Base-by-base conservation (phyloP, 2,113 vertebrate species). In the Calypte anna region DNA sequence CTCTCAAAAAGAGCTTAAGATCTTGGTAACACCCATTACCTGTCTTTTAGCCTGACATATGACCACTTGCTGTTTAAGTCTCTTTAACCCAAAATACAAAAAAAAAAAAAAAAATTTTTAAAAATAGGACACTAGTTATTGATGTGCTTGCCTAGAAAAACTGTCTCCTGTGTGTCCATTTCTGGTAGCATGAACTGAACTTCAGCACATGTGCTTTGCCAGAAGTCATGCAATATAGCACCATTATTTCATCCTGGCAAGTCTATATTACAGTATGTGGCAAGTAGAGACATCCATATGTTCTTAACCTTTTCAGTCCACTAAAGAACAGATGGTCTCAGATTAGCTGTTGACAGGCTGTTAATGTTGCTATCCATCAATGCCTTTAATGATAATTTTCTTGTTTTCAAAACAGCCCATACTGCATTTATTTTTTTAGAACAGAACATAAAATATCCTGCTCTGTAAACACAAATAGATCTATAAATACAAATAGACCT, bases 281-380 rank as follows among this genome's bases (percentile, higher is more conserved):
- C 80, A 86, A 85, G 58, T 5, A 24, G 44, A 80, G 50, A n/a
- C 53, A 38, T 14, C 91, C 78, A 61, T 36, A 16, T 64, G 84
- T 78, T 85, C 43, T 55, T 87, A 86, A 96, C 93, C 91, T 91
- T 68, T 82, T 44, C 82, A 53, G 90, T 14, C 74, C 94, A 40
- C 14, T 16, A 40, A 36, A 14, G 44, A 95, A 36, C 90, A 96
- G 93, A 94, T 91, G 84, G 94, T 46, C 90, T 72, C 82, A 23
- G 90, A 91, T 91, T 66, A 87, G 90, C 84, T 75, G 91, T 50
- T 94, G 91, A 91, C 12, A 11, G 70, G 69, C 61, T 92, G 95
- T 51, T 91, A 76, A 94, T 90, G 78, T 17, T 93, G 76, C 82
- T 36, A 82, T 85, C 93, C 86, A 89, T 95, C 91, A 94, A 30